phyloP scores from a whole-genome alignment of 2,888 invertebrate genomes.

The Drosophila suboccidentalis region DNA sequence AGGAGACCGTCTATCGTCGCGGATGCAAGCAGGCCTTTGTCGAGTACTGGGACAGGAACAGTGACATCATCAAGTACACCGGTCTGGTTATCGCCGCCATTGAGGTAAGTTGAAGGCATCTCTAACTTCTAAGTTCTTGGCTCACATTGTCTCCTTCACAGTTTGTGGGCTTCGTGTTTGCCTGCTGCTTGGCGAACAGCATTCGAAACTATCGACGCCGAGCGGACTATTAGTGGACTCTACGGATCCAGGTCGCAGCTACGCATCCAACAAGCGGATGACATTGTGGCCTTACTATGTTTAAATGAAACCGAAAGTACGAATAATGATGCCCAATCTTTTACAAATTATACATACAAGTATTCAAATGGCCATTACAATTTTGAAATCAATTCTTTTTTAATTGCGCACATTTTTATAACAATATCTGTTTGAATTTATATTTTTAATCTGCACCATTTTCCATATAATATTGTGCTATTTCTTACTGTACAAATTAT shows the following conservation, averaged over 20 bases:
- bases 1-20: constrained; percentile 73
- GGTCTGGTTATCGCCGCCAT: constrained; percentile 90
- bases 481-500: constrained; percentile 63
- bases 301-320: constrained; percentile 77
- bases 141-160: constrained; percentile 69
- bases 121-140: background rate
- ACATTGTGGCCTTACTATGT: constrained; percentile 57
- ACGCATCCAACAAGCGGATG: constrained; percentile 4
- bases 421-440: constrained; percentile 35
- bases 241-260: background rate
- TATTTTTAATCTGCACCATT: constrained; percentile 37
- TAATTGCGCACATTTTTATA: constrained; percentile 18
- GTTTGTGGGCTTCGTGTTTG: constrained; percentile 93
- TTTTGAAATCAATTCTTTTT: constrained; percentile 33
- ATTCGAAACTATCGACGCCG: constrained; percentile 94
- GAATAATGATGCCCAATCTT: constrained; percentile 72
- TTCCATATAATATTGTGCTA: constrained; percentile 60
- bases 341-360: constrained; percentile 31
- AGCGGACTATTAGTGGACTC: constrained; percentile 87
- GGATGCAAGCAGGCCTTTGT: constrained; percentile 85
- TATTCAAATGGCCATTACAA: constrained; percentile 66
- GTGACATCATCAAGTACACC: constrained; percentile 88
- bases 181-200: constrained; percentile 94
- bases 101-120: constrained; percentile 87
- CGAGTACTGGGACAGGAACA: constrained; percentile 85